Conservation (phyloP, 2,113 vertebrate species). For the Gnathonemus longibarbis region DNA sequence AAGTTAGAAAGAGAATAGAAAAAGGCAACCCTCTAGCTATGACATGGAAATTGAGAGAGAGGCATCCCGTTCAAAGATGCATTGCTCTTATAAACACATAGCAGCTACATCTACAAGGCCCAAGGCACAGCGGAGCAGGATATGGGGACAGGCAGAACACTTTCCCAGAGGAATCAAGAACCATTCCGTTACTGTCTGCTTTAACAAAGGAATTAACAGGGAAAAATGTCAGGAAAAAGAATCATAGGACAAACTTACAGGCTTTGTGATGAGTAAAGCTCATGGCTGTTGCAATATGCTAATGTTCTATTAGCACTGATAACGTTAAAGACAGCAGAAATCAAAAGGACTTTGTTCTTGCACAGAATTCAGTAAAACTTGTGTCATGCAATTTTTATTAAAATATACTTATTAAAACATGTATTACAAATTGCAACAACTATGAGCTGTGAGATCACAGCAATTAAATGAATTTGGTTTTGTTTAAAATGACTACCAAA, state of each 20-base stretch:
- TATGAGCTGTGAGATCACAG: neutral
- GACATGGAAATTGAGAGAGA: neutral
- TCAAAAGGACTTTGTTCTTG: neutral
- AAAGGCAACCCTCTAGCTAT: neutral
- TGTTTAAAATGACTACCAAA: neutral
- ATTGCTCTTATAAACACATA: neutral
- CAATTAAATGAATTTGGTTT: neutral
- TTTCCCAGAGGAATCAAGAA: slow-evolving; percentile 12
- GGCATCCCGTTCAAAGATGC: neutral
- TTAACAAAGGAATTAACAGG: neutral
- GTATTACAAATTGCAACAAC: neutral
- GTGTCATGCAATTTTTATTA: neutral
- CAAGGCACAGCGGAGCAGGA: neutral
- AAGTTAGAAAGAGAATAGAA: neutral
- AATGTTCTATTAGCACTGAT: neutral
- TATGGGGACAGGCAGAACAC: neutral
- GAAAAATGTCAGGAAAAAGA: neutral
- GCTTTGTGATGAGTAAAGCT: neutral
- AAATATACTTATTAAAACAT: neutral
- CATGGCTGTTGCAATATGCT: slow-evolving; percentile 11
- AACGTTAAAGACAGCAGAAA: neutral
- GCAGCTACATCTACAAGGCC: neutral
- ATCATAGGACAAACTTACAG: neutral
- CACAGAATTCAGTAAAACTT: neutral
- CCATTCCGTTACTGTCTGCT: neutral